phyloP scores from a whole-genome alignment of 2,888 invertebrate genomes.

The Lymantria dispar region DNA sequence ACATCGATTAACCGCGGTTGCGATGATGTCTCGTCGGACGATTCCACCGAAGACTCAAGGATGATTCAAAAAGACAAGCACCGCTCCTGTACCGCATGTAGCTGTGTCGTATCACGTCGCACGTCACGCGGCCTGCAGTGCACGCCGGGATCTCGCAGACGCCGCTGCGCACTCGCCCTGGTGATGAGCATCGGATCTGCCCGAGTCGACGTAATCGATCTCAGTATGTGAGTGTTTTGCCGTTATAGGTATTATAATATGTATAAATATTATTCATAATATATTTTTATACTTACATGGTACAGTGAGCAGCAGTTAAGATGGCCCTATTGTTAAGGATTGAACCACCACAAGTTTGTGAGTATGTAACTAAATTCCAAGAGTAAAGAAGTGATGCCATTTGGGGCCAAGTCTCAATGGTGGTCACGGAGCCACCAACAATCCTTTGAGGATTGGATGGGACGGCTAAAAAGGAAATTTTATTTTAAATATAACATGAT shows the following conservation, averaged over 20 bases:
- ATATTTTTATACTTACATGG: not conserved
- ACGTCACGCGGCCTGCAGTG: not conserved
- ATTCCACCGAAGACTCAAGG: too few relatives aligned
- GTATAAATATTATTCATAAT: not conserved
- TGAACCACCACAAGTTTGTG: constrained; percentile 13
- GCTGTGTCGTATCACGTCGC: not conserved
- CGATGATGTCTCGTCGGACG: too few relatives aligned
- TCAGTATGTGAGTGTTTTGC: too few relatives aligned
- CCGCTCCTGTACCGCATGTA: too few relatives aligned
- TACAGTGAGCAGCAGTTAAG: constrained; percentile 18
- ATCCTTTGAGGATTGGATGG: constrained; percentile 10
- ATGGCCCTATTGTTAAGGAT: constrained; percentile 15
- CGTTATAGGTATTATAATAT: too few relatives aligned
- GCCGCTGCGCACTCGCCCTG: too few relatives aligned
- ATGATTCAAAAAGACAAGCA: too few relatives aligned
- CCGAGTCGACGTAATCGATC: too few relatives aligned
- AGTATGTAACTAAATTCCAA: not conserved
- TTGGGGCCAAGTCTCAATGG: constrained; percentile 21
- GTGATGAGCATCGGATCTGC: too few relatives aligned
- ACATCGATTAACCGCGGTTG: too few relatives aligned
- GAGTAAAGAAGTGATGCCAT: constrained; percentile 18
- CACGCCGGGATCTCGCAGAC: not conserved
- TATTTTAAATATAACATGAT: not conserved
- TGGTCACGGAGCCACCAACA: constrained; percentile 30
- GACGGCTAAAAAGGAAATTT: not conserved